A percentile compares a stretch with the other conserved stretches of the same genome.
These are phyloP conservation scores for Crocidura indochinensis DNA, from an alignment of 2,797 vertebrate genomes.

Conservation along the genomic window DNA sequence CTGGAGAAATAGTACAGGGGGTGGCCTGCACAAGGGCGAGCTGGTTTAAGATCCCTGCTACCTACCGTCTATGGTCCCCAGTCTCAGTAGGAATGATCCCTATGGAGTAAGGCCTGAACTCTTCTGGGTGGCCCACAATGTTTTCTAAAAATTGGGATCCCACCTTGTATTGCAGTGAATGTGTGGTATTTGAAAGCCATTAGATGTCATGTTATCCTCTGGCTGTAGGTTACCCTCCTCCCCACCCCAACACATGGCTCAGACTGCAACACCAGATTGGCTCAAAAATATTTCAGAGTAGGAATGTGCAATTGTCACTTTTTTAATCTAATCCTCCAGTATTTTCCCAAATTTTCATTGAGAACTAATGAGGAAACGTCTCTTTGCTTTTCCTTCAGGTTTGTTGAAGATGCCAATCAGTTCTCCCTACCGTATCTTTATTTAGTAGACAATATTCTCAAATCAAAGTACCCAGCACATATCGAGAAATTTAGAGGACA, in stretches of 20 bases:
- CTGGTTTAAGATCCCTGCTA: too few relatives aligned
- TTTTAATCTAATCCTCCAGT: neutral
- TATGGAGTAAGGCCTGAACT: too few relatives aligned
- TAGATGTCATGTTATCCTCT: too few relatives aligned
- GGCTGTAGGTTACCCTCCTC: neutral
- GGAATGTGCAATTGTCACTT: slow-evolving; percentile 25
- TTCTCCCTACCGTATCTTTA: neutral
- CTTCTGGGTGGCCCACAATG: too few relatives aligned
- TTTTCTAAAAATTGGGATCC: too few relatives aligned
- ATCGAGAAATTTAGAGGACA: neutral
- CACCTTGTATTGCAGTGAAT: too few relatives aligned
- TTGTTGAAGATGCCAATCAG: neutral
- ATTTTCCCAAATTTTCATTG: neutral
- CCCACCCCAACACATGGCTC: neutral
- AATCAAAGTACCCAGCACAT: neutral
- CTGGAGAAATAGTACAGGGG: too few relatives aligned
- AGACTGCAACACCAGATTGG: neutral
- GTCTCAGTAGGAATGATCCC: too few relatives aligned
- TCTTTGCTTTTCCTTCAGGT: slow-evolving; percentile 52
- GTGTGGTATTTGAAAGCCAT: too few relatives aligned
- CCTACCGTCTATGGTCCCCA: too few relatives aligned
- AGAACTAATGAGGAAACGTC: slow-evolving; percentile 38
- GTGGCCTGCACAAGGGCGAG: too few relatives aligned
- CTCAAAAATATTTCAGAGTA: slow-evolving; percentile 15
- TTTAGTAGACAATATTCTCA: slow-evolving; percentile 40